Evolutionary conservation across 2,113 vertebrate genomes (phyloP), one percentile per base, ranked within the genome.

Genomic region (Narcine bancroftii): DNA sequence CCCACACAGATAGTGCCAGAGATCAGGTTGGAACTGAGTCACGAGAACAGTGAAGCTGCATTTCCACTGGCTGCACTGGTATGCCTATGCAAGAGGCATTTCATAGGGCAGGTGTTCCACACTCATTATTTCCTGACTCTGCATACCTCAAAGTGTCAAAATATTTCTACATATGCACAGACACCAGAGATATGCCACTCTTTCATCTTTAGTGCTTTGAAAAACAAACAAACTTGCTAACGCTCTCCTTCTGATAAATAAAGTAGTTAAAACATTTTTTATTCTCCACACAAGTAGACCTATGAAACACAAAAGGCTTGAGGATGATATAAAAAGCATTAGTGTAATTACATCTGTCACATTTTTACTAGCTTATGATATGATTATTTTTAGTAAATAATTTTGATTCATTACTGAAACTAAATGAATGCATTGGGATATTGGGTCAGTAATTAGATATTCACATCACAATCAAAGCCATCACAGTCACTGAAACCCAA

Each of bases 301-400:
- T 87, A 87, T 87, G 81, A 87, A 50, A 83, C 79, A 36, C 60
- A 33, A 87, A 87, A 87, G 53, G 81, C 81, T 87, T 87, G 81
- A 33, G 81, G 81, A 56, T 87, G 60, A 87, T 87, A 63, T 87
- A 87, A 87, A 87, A 87, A 60, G 81, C 81, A 87, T 87, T 87
- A 60, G 81, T 87, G 33, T 87, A 87, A 87, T 87, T 87, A 87
- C 60, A 87, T 87, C 81, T 87, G 81, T 87, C 81, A 87, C 81
- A 87, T 87, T 87, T 87, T 60, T 63, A 63, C 53, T 60, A 87
- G 81, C 81, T 87, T 87, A 53, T 87, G 81, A 87, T 87, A 87
- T 87, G 81, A 87, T 87, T 87, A 60, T 87, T 60, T 87, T 87
- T 87, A 87, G 81, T 87, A 87, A 87, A 87, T 87, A 87, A 87